A percentile compares a stretch with the other conserved stretches of the same genome.
Conservation (phyloP, 1,140 invertebrate species). For the Plodia interpunctella region DNA sequence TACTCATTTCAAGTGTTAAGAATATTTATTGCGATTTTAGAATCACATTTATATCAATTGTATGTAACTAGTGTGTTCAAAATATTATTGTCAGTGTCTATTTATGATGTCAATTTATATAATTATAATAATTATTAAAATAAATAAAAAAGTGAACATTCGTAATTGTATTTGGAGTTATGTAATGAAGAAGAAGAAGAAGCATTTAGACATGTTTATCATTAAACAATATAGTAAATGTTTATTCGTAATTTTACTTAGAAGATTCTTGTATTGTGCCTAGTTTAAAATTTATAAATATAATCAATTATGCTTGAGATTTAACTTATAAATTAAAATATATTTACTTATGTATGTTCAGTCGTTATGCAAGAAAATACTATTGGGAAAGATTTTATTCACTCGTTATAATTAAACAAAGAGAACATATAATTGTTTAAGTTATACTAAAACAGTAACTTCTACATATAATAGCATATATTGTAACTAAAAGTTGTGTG, state of each 20-base stretch:
- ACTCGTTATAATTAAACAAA: no score
- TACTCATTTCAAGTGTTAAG: neutral
- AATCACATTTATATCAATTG: constrained; percentile 12
- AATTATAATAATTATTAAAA: constrained; percentile 9
- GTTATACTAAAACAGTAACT: no score
- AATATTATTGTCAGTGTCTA: constrained; percentile 19
- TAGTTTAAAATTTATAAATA: neutral
- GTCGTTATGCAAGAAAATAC: no score
- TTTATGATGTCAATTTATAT: constrained; percentile 30
- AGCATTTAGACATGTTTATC: constrained; percentile 22
- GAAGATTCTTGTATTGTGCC: constrained; percentile 3
- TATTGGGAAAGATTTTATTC: no score
- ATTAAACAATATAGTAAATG: constrained; percentile 21
- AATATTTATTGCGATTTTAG: neutral
- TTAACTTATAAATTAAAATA: neutral
- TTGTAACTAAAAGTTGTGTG: constrained; percentile 4
- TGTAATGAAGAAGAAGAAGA: no score
- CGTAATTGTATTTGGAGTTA: constrained; percentile 28
- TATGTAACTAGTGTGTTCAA: constrained; percentile 20
- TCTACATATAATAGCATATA: neutral
- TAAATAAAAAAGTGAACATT: constrained; percentile 37
- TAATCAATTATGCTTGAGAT: neutral
- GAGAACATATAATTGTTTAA: no score
- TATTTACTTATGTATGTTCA: neutral
- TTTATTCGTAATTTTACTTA: constrained; percentile 13